Evolutionary conservation across 2,113 vertebrate species (phyloP).

Genomic region (Ailuropoda melanoleuca): DNA sequence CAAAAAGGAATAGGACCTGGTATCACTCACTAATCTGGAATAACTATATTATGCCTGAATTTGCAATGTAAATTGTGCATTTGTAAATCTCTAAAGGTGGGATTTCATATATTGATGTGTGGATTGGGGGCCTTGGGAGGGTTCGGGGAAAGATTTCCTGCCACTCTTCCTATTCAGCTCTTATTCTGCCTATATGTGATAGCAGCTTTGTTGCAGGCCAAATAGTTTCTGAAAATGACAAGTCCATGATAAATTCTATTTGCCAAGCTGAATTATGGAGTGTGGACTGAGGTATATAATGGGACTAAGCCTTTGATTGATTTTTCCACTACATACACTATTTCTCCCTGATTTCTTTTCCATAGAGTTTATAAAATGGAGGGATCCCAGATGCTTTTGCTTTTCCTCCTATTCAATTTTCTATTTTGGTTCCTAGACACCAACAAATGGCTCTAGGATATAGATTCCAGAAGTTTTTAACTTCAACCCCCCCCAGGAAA

Average conservation of each 20-base stretch:
- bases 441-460: slow-evolving; percentile 1
- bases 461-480: neutral
- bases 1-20: neutral
- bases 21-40: neutral
- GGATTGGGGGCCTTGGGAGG: neutral
- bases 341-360: slow-evolving; percentile 43
- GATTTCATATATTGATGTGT: slow-evolving; percentile 10
- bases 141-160: neutral
- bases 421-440: slow-evolving; percentile 28
- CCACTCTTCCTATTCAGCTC: slow-evolving; percentile 33
- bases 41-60: neutral
- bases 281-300: neutral
- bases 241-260: slow-evolving; percentile 57
- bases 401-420: slow-evolving; percentile 26
- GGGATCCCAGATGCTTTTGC: neutral
- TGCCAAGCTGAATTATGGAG: slow-evolving; percentile 45
- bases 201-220: slow-evolving; percentile 15
- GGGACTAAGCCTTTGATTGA: slow-evolving; percentile 19
- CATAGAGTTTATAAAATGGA: slow-evolving; percentile 49
- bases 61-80: neutral
- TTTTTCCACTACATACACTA: slow-evolving; percentile 47
- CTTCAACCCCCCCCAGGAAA: neutral
- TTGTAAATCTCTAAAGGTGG: slow-evolving; percentile 25
- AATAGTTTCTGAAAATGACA: slow-evolving; percentile 60
- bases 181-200: slow-evolving; percentile 32